Evolutionary conservation across 2,113 vertebrate species (phyloP).

Genomic region (Toxotes jaculatrix): DNA sequence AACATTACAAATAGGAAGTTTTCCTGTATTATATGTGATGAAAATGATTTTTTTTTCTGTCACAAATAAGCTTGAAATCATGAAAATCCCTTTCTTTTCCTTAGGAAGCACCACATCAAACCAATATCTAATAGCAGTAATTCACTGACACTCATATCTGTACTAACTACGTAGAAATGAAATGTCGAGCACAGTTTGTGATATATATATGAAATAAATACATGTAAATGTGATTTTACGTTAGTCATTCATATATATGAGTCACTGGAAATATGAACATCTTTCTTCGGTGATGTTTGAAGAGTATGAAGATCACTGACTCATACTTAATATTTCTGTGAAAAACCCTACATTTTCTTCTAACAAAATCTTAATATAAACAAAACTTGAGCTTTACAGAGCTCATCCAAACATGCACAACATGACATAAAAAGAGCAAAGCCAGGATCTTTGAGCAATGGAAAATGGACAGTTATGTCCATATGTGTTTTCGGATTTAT

Average conservation of each 20-base stretch:
- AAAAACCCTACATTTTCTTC: too few relatives aligned
- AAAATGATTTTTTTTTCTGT: background rate
- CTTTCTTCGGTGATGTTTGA: background rate
- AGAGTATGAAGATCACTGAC: background rate
- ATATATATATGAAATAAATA: too few relatives aligned
- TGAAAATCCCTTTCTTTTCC: background rate
- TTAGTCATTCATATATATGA: background rate
- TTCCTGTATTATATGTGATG: background rate
- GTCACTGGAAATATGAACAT: background rate
- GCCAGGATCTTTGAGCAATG: constrained; percentile 9
- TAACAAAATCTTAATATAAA: background rate
- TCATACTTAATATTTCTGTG: background rate
- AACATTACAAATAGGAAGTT: background rate
- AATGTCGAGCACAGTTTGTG: background rate
- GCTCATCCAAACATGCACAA: background rate
- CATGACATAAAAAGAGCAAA: background rate
- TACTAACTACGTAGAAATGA: background rate
- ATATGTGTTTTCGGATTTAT: constrained; percentile 9
- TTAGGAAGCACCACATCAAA: background rate
- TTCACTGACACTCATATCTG: background rate
- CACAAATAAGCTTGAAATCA: background rate
- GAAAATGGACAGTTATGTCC: background rate
- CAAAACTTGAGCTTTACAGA: background rate
- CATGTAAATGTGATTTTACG: background rate
- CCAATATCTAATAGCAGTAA: background rate